phyloP scores from a whole-genome alignment of 1,140 invertebrate genomes.

The Leptoteleia sp. region DNA sequence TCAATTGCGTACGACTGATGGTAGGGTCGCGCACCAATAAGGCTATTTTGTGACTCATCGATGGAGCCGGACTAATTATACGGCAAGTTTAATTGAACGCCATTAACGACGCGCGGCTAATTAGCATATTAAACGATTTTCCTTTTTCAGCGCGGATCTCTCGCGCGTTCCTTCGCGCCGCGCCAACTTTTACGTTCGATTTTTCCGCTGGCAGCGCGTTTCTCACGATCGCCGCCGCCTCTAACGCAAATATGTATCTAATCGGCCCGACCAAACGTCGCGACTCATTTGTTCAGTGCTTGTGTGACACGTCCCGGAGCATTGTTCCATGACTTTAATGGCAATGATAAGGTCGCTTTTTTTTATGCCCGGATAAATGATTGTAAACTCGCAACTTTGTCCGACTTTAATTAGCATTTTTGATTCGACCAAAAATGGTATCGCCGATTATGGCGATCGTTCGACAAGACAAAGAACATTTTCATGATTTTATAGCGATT shows the following conservation, averaged over 20 bases:
- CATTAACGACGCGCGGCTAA: conserved; percentile 32
- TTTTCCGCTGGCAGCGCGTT: conserved; percentile 25
- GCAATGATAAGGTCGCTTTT: conserved; percentile 32
- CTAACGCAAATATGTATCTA: conserved; percentile 42
- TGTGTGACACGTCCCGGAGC: conserved; percentile 12
- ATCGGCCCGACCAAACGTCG: conserved; percentile 37
- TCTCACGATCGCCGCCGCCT: conserved; percentile 40
- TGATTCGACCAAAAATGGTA: conserved; percentile 5
- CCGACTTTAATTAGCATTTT: conserved; percentile 11
- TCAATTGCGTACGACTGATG: conserved; percentile 17
- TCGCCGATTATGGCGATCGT: no score
- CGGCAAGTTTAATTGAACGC: conserved; percentile 33
- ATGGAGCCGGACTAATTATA: conserved; percentile 35
- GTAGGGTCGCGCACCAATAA: conserved; percentile 18
- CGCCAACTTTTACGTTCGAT: conserved; percentile 44
- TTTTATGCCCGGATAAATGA: conserved; percentile 6
- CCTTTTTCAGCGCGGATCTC: conserved; percentile 29
- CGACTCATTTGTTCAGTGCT: conserved; percentile 25
- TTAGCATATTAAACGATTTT: conserved; percentile 35
- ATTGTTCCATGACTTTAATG: conserved; percentile 24
- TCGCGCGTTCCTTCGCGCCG: conserved; percentile 13
- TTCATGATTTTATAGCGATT: no score
- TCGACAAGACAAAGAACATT: no score
- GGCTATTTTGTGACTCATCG: conserved; percentile 29
- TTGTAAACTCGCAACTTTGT: conserved; percentile 4